Conservation (phyloP, 2,888 invertebrate genomes). For the Colletes collaris region DNA sequence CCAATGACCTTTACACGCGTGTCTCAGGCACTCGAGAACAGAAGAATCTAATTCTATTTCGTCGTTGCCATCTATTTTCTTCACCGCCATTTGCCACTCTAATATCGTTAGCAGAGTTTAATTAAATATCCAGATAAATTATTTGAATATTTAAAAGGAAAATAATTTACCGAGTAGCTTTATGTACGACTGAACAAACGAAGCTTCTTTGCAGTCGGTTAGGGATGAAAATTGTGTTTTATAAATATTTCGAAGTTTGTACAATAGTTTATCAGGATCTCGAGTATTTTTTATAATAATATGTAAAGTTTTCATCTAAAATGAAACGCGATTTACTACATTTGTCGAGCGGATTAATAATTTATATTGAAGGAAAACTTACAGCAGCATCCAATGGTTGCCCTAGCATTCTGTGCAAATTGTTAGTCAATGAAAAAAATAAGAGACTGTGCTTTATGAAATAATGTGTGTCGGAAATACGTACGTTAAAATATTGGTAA, state of each 20-base stretch:
- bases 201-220: slow-evolving; percentile 79
- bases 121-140: background rate
- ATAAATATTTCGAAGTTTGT: slow-evolving; percentile 78
- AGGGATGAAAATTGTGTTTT: slow-evolving; percentile 78
- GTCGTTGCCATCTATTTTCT: slow-evolving; percentile 78
- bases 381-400: slow-evolving; percentile 88
- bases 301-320: slow-evolving; percentile 79
- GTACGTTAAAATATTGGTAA: slow-evolving; percentile 90
- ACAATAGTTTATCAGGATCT: slow-evolving; percentile 75
- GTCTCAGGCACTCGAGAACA: slow-evolving; percentile 84
- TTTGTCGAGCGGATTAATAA: slow-evolving; percentile 3
- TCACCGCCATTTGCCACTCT: slow-evolving; percentile 86
- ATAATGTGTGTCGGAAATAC: slow-evolving; percentile 69
- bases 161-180: slow-evolving; percentile 77
- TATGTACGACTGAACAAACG: slow-evolving; percentile 79
- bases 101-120: slow-evolving; percentile 45
- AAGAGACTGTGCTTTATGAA: background rate
- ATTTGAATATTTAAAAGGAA: background rate
- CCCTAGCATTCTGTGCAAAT: slow-evolving; percentile 86
- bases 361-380: slow-evolving; percentile 77
- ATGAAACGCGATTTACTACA: slow-evolving; percentile 27
- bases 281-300: slow-evolving; percentile 78
- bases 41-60: slow-evolving; percentile 78
- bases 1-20: slow-evolving; percentile 85
- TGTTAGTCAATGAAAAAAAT: slow-evolving; percentile 18